Conservation (phyloP, 2,113 vertebrate species). For the Sylvia atricapilla region DNA sequence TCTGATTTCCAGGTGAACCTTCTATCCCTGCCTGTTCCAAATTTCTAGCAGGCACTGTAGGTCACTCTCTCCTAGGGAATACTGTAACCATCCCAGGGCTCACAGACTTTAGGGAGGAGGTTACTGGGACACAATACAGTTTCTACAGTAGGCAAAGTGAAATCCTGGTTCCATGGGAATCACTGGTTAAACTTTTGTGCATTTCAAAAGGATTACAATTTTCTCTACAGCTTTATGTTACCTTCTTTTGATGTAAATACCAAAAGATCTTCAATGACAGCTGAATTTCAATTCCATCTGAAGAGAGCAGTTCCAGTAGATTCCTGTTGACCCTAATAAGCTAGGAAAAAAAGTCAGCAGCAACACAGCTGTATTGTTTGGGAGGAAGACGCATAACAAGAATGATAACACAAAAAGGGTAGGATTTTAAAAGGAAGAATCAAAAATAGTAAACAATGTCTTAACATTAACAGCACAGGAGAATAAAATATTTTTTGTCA, state of each 20-base stretch:
- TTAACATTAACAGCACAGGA: neutral
- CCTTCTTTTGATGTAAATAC: neutral
- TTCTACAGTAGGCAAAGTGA: neutral
- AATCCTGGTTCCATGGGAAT: neutral
- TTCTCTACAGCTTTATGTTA: neutral
- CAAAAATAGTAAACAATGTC: neutral
- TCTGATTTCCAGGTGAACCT: neutral
- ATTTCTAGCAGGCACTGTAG: neutral
- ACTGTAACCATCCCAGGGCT: accelerated
- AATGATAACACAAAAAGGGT: neutral
- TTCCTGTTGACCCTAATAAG: neutral
- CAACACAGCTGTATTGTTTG: neutral
- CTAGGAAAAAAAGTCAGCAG: neutral
- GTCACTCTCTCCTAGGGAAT: neutral
- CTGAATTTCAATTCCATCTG: neutral
- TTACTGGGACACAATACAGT: neutral
- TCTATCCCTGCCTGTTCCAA: neutral
- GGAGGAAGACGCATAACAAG: neutral
- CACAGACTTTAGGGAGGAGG: neutral
- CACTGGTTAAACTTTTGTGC: neutral
- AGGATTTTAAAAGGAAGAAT: neutral
- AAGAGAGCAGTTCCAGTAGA: neutral
- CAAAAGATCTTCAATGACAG: neutral
- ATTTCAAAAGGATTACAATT: neutral
- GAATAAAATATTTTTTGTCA: neutral